Evolutionary conservation across 2,797 vertebrate genomes (phyloP).

Genomic region (Spea hammondii): DNA sequence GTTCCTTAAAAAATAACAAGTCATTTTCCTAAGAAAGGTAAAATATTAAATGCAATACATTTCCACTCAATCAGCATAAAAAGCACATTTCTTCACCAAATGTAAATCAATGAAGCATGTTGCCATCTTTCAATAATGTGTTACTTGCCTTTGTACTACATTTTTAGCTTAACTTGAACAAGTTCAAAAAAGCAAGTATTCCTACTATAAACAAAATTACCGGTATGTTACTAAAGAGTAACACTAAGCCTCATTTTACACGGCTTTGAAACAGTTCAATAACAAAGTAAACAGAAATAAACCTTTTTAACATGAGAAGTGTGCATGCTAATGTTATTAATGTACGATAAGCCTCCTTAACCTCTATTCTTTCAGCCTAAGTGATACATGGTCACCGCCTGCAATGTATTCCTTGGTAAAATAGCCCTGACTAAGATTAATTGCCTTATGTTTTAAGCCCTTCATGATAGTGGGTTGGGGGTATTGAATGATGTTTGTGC

Average conservation of each 20-base stretch:
- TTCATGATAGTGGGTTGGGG: too few species aligned
- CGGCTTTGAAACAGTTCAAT: conserved; percentile 29
- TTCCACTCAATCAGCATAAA: conserved; percentile 18
- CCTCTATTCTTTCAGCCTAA: conserved; percentile 7
- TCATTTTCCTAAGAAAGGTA: conserved; percentile 12
- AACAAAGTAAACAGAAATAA: conserved; percentile 17
- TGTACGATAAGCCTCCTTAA: conserved; percentile 34
- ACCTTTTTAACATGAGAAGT: conserved; percentile 14
- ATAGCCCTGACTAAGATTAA: conserved; percentile 2
- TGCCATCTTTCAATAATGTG: conserved; percentile 12
- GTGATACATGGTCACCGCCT: background rate
- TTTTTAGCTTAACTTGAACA: conserved; percentile 26
- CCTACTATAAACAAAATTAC: conserved; percentile 16
- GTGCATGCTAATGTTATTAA: conserved; percentile 47
- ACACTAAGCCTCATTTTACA: conserved; percentile 26
- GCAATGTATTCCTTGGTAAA: background rate
- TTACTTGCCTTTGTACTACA: conserved; percentile 34
- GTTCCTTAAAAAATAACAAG: background rate
- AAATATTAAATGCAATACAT: conserved; percentile 16
- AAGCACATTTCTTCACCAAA: conserved; percentile 13
- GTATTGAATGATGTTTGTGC: too few species aligned
- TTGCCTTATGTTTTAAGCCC: background rate
- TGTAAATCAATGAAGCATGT: conserved; percentile 16
- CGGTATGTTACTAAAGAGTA: conserved; percentile 6
- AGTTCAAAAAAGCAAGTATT: background rate